These are phyloP conservation scores for Hermaeophaga mercurialis DNA, from an alignment of 2,888 invertebrate genomes.

Conservation along the genomic window DNA sequence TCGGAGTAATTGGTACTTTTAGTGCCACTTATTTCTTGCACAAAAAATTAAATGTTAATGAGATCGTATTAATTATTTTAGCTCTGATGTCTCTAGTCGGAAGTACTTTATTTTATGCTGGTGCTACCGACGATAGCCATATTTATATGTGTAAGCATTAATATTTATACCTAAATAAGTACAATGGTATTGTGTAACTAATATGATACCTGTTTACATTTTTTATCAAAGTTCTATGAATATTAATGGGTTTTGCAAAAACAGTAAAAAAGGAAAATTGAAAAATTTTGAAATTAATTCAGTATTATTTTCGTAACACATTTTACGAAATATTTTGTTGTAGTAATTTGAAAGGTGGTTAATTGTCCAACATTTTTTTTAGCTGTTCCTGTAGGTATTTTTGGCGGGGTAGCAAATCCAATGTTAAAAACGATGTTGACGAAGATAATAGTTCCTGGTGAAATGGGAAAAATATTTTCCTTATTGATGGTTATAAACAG, in stretches of 20 bases:
- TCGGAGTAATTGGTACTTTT: background rate
- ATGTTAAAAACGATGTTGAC: constrained; percentile 13
- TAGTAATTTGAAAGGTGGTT: no score
- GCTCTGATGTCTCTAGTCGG: background rate
- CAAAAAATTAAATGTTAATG: constrained; percentile 3
- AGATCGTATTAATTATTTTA: background rate
- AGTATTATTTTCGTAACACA: no score
- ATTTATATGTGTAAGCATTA: constrained; percentile 13
- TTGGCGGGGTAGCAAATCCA: constrained; percentile 4
- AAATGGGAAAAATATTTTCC: constrained; percentile 20
- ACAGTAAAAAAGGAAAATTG: no score
- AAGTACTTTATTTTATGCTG: background rate
- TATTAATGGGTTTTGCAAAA: no score
- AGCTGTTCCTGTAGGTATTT: constrained; percentile 14
- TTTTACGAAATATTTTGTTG: no score
- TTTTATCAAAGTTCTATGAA: no score
- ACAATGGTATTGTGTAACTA: no score
- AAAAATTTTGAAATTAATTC: no score
- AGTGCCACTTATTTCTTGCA: constrained; percentile 3
- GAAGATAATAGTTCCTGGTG: constrained; percentile 6
- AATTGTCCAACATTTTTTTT: no score
- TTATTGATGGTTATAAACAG: constrained; percentile 5
- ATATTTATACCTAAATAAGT: no score
- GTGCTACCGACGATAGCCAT: background rate
- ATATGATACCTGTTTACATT: no score